A percentile compares a stretch with the other conserved stretches of the same genome.
phyloP scores from a whole-genome alignment of 2,113 vertebrate species.

The Arizona elegans region DNA sequence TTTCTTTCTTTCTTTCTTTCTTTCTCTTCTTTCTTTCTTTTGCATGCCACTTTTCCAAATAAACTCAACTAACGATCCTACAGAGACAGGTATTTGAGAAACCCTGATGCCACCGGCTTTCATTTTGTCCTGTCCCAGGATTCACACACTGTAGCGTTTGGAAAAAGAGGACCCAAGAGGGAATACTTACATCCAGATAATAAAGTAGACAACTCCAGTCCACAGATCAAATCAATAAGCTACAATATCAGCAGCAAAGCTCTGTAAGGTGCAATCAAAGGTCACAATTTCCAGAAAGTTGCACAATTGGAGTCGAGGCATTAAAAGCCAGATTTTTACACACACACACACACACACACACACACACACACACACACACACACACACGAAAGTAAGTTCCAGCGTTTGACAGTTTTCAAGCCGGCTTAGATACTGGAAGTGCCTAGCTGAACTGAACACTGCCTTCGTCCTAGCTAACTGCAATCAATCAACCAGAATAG shows the following conservation, averaged over 20 bases:
- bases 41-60: background rate
- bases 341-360: background rate
- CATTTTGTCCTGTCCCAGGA: background rate
- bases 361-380: fast-evolving
- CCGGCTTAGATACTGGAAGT: background rate
- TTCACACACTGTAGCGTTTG: background rate
- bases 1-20: too few relatives aligned
- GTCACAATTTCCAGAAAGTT: background rate
- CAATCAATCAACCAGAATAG: background rate
- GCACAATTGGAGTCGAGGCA: background rate
- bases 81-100: background rate
- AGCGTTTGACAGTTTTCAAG: background rate
- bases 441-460: background rate
- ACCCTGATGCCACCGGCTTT: background rate
- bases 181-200: background rate
- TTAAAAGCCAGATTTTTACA: background rate
- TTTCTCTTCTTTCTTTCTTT: background rate
- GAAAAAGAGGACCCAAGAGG: background rate
- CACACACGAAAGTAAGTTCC: background rate
- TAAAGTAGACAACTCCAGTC: background rate
- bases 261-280: background rate
- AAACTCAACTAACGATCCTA: background rate
- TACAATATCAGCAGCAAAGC: background rate
- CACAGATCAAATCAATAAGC: background rate
- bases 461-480: background rate